These are phyloP conservation scores for Aporophyla nigra DNA, from an alignment of 2,888 invertebrate species.

Conservation along the genomic window DNA sequence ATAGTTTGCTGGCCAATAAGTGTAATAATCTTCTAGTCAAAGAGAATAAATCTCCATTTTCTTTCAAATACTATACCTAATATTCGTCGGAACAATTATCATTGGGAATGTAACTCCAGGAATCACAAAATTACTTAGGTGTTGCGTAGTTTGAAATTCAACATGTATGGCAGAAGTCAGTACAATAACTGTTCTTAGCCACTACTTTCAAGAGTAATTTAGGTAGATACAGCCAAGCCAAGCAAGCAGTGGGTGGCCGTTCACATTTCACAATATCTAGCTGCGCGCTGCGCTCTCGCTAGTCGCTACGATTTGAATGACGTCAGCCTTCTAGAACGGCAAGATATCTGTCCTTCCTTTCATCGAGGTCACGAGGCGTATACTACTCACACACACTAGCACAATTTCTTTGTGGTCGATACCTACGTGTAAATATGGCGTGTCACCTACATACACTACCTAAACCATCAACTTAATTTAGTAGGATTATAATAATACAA, in stretches of 20 bases:
- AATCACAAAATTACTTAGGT: slow-evolving; percentile 83
- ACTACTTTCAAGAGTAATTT: slow-evolving; percentile 87
- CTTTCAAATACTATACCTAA: slow-evolving; percentile 89
- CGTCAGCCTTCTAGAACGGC: slow-evolving; percentile 90
- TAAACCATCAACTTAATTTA: slow-evolving; percentile 73
- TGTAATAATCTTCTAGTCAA: slow-evolving; percentile 66
- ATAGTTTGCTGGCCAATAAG: slow-evolving; percentile 43
- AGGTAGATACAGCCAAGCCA: slow-evolving; percentile 83
- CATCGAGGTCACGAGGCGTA: slow-evolving; percentile 87
- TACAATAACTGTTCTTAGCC: slow-evolving; percentile 88
- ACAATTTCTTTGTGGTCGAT: slow-evolving; percentile 65
- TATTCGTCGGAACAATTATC: slow-evolving; percentile 87
- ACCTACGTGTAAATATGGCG: slow-evolving; percentile 66
- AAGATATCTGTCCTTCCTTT: slow-evolving; percentile 83
- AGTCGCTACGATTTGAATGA: slow-evolving; percentile 84
- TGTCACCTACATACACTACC: slow-evolving; percentile 64
- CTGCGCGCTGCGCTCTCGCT: slow-evolving; percentile 84
- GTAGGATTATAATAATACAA: slow-evolving; percentile 75
- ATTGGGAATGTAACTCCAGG: slow-evolving; percentile 86
- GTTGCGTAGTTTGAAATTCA: slow-evolving; percentile 85
- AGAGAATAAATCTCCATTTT: slow-evolving; percentile 70
- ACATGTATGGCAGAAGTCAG: slow-evolving; percentile 88
- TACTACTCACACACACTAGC: slow-evolving; percentile 85
- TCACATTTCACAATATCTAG: slow-evolving; percentile 91
- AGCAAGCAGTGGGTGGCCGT: slow-evolving; percentile 89